Evolutionary conservation across 2,113 vertebrate genomes (phyloP).

Genomic region (Vimba vimba): DNA sequence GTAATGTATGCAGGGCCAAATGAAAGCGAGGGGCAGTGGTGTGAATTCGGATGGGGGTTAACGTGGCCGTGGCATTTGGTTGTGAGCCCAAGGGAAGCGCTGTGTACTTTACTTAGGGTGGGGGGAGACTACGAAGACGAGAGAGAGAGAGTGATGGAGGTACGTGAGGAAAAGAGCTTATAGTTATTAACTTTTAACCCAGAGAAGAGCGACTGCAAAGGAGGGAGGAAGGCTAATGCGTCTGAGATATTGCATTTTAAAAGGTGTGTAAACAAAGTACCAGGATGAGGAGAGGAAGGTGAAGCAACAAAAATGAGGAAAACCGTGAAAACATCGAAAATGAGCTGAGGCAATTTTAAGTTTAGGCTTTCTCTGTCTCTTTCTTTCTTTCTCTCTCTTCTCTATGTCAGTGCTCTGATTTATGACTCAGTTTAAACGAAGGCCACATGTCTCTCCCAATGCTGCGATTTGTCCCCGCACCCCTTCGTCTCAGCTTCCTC

Average conservation of each 20-base stretch:
- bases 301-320: slow-evolving; percentile 51
- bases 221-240: slow-evolving; percentile 42
- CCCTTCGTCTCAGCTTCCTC: slow-evolving; percentile 61
- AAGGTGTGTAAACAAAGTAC: slow-evolving; percentile 40
- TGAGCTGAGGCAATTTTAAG: slow-evolving; percentile 52
- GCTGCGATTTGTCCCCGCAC: slow-evolving; percentile 81
- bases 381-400: slow-evolving; percentile 43
- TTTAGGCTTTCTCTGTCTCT: slow-evolving; percentile 25
- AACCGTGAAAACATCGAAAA: slow-evolving; percentile 34
- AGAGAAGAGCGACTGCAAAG: slow-evolving; percentile 27
- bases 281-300: slow-evolving; percentile 36
- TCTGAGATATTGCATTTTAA: slow-evolving; percentile 46
- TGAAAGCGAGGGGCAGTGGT: slow-evolving; percentile 49
- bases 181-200: slow-evolving; percentile 50
- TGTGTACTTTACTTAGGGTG: slow-evolving; percentile 42
- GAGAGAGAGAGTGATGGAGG: neutral
- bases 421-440: slow-evolving; percentile 87
- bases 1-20: slow-evolving; percentile 55
- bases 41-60: slow-evolving; percentile 57
- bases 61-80: slow-evolving; percentile 56
- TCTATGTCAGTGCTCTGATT: slow-evolving; percentile 77
- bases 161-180: slow-evolving; percentile 27
- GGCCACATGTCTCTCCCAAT: slow-evolving; percentile 80
- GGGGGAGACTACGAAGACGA: neutral
- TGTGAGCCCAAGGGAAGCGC: slow-evolving; percentile 49